Conservation (phyloP, 2,113 vertebrate genomes). For the Rhinogobius similis region DNA sequence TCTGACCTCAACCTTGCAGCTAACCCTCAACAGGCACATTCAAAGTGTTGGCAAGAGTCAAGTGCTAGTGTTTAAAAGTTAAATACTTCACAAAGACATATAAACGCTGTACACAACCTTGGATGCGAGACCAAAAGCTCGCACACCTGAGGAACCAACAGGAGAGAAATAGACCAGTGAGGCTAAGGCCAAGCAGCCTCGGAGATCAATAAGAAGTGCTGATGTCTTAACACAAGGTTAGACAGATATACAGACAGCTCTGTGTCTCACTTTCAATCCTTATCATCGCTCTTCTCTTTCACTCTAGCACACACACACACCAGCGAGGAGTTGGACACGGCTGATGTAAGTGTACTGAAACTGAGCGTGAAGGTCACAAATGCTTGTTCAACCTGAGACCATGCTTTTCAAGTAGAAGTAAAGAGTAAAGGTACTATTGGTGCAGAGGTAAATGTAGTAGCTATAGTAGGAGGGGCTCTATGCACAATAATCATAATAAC, state of each 20-base stretch:
- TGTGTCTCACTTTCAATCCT: conserved; percentile 27
- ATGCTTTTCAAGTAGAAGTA: conserved; percentile 49
- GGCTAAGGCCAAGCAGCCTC: conserved; percentile 26
- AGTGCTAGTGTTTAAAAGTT: conserved; percentile 2
- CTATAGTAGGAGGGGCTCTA: neutral
- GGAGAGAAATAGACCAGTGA: neutral
- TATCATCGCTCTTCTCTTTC: conserved; percentile 18
- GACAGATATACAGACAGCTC: conserved; percentile 13
- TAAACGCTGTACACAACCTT: neutral
- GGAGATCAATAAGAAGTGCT: conserved; percentile 38
- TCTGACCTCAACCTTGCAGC: conserved; percentile 5
- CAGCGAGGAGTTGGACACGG: conserved; percentile 44
- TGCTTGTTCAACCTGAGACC: conserved; percentile 36
- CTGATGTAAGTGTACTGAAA: conserved; percentile 67
- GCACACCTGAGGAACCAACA: conserved; percentile 4
- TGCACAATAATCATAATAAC: too few species aligned
- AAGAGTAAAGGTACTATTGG: conserved; percentile 11
- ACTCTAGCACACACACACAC: neutral
- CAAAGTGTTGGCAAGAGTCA: conserved; percentile 10
- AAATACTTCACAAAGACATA: neutral
- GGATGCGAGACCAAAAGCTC: neutral
- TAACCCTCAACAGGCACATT: conserved; percentile 5
- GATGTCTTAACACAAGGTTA: conserved; percentile 36
- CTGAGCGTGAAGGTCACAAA: conserved; percentile 65
- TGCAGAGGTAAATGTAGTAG: conserved; percentile 1